These are phyloP conservation scores for Chiroxiphia lanceolata DNA, from an alignment of 2,797 vertebrate species.

Conservation along the genomic window DNA sequence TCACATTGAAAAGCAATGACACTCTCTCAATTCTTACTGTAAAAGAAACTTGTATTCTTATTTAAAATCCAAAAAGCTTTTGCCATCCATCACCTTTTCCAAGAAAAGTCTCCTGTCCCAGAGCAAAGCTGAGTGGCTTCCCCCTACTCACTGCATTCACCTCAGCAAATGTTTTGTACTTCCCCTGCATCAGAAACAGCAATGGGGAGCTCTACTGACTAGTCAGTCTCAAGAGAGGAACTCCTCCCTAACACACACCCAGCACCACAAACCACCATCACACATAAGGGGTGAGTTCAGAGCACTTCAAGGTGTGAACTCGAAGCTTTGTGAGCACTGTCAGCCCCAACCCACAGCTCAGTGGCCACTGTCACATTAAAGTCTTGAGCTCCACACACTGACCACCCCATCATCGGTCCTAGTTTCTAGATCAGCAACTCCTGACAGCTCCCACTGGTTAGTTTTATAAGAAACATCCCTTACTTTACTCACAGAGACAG, in stretches of 20 bases:
- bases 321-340: rapidly evolving
- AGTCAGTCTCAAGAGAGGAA: background rate
- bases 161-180: background rate
- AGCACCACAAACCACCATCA: background rate
- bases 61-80: background rate
- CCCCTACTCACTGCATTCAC: background rate
- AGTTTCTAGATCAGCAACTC: background rate
- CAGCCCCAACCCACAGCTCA: background rate
- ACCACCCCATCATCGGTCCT: background rate
- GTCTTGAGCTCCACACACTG: background rate
- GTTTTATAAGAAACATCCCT: background rate
- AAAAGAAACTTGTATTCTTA: background rate
- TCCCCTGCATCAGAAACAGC: background rate
- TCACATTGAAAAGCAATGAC: background rate
- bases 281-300: background rate
- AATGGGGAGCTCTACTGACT: background rate
- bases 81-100: background rate
- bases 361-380: rapidly evolving
- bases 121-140: background rate
- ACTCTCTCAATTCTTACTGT: background rate
- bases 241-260: rapidly evolving
- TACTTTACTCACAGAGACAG: background rate
- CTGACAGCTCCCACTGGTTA: background rate
- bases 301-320: background rate
- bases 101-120: background rate